These are phyloP conservation scores for Cheumatopsyche charites DNA, from an alignment of 1,140 invertebrate species.

Conservation along the genomic window DNA sequence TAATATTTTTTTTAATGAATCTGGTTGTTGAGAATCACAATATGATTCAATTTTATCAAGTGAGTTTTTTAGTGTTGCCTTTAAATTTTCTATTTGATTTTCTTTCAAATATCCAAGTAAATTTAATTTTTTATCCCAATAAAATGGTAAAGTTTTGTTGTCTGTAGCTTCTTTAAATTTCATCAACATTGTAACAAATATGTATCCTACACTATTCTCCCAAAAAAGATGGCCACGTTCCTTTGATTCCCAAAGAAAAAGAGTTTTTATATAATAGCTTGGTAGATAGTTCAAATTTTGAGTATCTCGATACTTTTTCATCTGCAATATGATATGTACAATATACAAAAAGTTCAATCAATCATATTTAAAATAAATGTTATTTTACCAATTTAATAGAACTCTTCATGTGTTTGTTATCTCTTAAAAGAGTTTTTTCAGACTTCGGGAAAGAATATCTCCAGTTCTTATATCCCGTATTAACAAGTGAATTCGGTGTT, in stretches of 20 bases:
- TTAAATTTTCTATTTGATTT: slow-evolving; percentile 2
- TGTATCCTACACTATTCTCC: background rate
- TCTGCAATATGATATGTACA: no score
- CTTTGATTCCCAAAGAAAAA: slow-evolving; percentile 7
- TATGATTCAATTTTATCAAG: background rate
- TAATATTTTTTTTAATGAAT: background rate
- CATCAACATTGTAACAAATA: slow-evolving; percentile 3
- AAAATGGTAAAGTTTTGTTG: background rate
- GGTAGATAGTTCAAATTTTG: background rate
- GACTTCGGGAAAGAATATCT: slow-evolving; percentile 12
- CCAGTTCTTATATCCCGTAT: slow-evolving; percentile 5
- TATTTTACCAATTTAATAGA: slow-evolving; percentile 24
- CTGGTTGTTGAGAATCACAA: background rate
- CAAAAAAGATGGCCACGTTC: background rate
- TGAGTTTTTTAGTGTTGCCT: background rate
- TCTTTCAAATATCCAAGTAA: background rate
- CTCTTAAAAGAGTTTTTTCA: background rate
- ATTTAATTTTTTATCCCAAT: slow-evolving; percentile 17
- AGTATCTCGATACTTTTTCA: slow-evolving; percentile 1
- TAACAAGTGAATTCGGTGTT: background rate
- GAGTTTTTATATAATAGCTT: slow-evolving; percentile 18
- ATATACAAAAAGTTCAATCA: no score
- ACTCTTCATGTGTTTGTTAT: background rate
- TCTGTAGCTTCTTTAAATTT: slow-evolving; percentile 3
- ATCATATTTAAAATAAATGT: no score